Conservation (phyloP, 2,113 vertebrate species). For the Bucco capensis region DNA sequence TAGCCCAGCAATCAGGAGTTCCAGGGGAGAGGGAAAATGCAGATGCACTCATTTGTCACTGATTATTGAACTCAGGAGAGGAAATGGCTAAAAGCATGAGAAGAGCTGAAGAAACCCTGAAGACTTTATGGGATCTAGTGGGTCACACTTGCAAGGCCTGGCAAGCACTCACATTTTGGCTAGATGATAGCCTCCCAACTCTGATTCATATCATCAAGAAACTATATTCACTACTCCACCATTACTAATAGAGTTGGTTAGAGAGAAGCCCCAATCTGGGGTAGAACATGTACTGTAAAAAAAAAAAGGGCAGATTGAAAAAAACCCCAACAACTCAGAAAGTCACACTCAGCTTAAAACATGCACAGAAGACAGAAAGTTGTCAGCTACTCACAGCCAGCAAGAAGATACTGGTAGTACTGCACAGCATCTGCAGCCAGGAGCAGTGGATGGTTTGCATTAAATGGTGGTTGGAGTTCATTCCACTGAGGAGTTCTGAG, state of each 20-base stretch:
- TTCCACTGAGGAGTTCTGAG: constrained; percentile 97
- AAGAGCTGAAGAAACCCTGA: background rate
- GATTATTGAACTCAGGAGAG: background rate
- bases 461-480: constrained; percentile 96
- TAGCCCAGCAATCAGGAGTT: background rate
- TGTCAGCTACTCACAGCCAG: constrained; percentile 83
- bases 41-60: background rate
- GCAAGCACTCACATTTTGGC: background rate
- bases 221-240: background rate
- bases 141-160: background rate
- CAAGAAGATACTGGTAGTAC: constrained; percentile 90
- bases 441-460: constrained; percentile 90
- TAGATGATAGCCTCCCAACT: background rate
- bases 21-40: background rate
- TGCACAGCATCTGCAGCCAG: constrained; percentile 92
- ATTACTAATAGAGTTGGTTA: background rate
- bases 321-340: constrained; percentile 3
- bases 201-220: background rate
- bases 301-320: background rate
- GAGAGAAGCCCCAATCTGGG: background rate
- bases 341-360: background rate
- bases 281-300: background rate
- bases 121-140: background rate
- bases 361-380: background rate
- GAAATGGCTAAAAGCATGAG: background rate